Evolutionary conservation across 2,797 vertebrate genomes (phyloP).

Genomic region (Perodicticus potto): DNA sequence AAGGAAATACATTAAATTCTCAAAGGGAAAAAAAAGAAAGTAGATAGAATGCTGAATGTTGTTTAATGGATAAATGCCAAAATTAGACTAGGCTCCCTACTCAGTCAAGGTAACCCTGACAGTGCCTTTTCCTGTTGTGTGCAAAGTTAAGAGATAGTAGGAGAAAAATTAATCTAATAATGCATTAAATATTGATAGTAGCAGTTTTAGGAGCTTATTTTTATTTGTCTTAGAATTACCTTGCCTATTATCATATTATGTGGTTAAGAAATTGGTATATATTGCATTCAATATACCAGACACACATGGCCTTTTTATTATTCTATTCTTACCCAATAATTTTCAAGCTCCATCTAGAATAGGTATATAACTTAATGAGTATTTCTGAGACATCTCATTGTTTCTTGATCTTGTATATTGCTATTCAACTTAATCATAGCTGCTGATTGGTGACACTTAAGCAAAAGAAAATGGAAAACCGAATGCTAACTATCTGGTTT

Average conservation of each 20-base stretch:
- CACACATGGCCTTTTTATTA: neutral
- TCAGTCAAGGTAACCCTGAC: neutral
- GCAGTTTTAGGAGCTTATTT: neutral
- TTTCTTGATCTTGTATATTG: neutral
- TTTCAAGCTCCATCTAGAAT: neutral
- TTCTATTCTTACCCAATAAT: neutral
- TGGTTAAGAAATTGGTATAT: neutral
- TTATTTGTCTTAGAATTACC: neutral
- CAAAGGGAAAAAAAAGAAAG: neutral
- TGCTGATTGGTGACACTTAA: conserved; percentile 40
- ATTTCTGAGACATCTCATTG: neutral
- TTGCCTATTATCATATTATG: neutral
- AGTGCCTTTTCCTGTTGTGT: neutral
- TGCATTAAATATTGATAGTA: neutral
- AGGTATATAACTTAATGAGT: neutral
- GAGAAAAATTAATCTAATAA: neutral
- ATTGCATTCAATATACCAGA: neutral
- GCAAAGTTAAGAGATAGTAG: neutral
- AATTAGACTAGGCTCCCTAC: neutral
- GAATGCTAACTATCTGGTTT: conserved; percentile 5
- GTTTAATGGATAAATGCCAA: conserved; percentile 21
- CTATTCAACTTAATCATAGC: conserved; percentile 36
- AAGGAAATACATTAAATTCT: neutral
- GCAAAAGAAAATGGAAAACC: conserved; percentile 51
- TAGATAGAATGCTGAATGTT: neutral